Base-by-base conservation (phyloP, 2,888 invertebrate genomes). In the Adelphocoris suturalis region DNA sequence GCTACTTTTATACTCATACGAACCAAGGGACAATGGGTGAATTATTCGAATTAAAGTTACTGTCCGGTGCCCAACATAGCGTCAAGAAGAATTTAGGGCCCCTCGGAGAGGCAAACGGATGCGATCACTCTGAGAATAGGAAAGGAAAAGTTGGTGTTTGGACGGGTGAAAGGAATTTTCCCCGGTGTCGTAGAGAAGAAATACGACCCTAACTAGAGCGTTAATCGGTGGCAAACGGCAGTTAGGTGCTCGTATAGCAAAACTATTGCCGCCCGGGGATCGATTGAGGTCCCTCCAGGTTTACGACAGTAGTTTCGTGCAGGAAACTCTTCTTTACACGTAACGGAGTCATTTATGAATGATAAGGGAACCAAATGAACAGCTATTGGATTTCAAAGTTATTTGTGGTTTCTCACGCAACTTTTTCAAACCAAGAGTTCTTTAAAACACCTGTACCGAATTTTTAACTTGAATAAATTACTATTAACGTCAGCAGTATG, bases 261-360 rank as follows among this genome's bases (percentile, higher is more conserved):
- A 61, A 68, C 23, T 68, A 68, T 23, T 68, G 68, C 68, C 68
- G 27, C 68, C 68, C 12, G 13, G 68, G 68, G 68, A 68, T 68
- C 68, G 68, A 68, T 68, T 27, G 68, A 68, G 68, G 23, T 13
- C 27, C 7, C 68, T 23, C 68, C 23, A 68, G 68, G 68, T 68
- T 68, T 68, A 68, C 68, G 68, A 68, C 57, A 16, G 57, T 57
- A 16, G 57, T 57, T 57, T 16, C 68, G 3, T 5, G 4, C 68
- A 23, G 68, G 68, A 27, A 68, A 68, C 23, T 9, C 7, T 12
- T 12, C 23, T 23, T 68, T 23, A n/a, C 52, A 11, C 19, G 9
- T 23, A 11, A 23, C 68, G 23, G 23, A 68, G 68, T 68, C 68
- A 68, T 19, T 68, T 68, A 23, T 68, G 19, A 68, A 68, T 23